These are phyloP conservation scores for Sanderia malayensis DNA, from an alignment of 30 jellyfish, hydroid and myxozoan genomes.

Conservation along the genomic window DNA sequence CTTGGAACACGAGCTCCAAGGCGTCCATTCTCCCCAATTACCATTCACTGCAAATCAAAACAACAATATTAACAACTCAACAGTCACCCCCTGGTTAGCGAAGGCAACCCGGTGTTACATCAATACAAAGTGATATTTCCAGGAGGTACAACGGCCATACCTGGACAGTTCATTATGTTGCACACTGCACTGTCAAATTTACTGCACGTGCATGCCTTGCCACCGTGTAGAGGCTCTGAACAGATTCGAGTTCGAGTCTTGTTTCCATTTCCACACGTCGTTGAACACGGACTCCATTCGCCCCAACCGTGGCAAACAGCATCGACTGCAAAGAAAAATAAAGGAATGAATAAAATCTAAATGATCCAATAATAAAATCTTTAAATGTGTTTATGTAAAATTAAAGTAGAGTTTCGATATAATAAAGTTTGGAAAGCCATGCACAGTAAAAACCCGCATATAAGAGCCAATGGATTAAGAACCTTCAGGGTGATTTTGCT, in stretches of 20 bases:
- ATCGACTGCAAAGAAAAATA: too few relatives aligned
- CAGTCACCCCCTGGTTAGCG: too few relatives aligned
- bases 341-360: too few relatives aligned
- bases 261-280: conserved; percentile 72
- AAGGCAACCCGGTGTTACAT: too few relatives aligned
- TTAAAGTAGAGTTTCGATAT: too few relatives aligned
- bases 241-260: conserved; percentile 63
- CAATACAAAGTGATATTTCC: too few relatives aligned
- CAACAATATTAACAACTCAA: background rate
- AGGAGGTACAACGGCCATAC: conserved; percentile 27
- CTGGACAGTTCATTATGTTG: conserved; percentile 65
- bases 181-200: conserved; percentile 62
- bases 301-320: conserved; percentile 78
- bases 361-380: too few relatives aligned
- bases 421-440: too few relatives aligned
- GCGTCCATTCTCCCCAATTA: conserved; percentile 79
- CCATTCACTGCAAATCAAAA: conserved; percentile 63
- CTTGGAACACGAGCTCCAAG: conserved; percentile 72
- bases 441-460: too few relatives aligned
- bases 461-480: too few relatives aligned
- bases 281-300: conserved; percentile 74
- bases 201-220: conserved; percentile 69
- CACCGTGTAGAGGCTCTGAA: conserved; percentile 68
- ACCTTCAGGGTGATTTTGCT: too few relatives aligned
- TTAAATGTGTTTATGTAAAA: too few relatives aligned